A percentile compares a stretch with the other conserved stretches of the same genome.
These are phyloP conservation scores for Diorhabda carinulata DNA, from an alignment of 1,140 invertebrate species.

Conservation along the genomic window DNA sequence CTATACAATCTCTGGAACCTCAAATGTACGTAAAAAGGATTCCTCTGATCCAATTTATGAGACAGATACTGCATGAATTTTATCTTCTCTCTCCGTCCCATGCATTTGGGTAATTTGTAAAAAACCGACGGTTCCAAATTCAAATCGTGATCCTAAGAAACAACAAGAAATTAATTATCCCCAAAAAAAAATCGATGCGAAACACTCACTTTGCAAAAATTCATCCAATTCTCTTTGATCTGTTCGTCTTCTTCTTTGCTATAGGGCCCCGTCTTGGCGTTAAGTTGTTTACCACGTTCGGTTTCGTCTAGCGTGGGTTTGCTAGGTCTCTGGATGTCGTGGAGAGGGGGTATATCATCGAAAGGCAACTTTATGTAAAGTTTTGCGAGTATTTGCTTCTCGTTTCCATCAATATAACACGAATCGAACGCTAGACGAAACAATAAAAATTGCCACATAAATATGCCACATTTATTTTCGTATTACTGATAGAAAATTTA, in stretches of 20 bases:
- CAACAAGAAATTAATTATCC: slow-evolving; percentile 7
- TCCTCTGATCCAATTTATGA: slow-evolving; percentile 18
- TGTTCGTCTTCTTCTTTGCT: slow-evolving; percentile 21
- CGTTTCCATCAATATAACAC: too few species aligned
- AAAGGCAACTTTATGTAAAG: background rate
- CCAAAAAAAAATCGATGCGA: slow-evolving; percentile 4
- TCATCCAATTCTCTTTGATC: slow-evolving; percentile 24
- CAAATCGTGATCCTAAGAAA: slow-evolving; percentile 21
- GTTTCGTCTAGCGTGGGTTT: background rate
- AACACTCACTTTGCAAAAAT: slow-evolving; percentile 24
- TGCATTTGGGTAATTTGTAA: slow-evolving; percentile 5
- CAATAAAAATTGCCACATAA: too few species aligned
- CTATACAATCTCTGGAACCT: slow-evolving; percentile 20
- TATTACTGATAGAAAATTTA: too few species aligned
- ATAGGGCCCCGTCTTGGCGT: slow-evolving; percentile 20
- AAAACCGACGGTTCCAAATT: slow-evolving; percentile 12
- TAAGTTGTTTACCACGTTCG: background rate
- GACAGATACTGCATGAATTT: slow-evolving; percentile 22
- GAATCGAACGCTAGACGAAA: too few species aligned
- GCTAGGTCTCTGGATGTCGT: background rate
- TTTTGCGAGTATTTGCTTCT: background rate
- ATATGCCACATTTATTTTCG: too few species aligned
- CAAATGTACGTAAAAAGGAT: slow-evolving; percentile 11
- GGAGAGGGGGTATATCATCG: background rate
- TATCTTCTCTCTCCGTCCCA: slow-evolving; percentile 11